Percentiles rank a stretch among this genome's conserved stretches.
These are phyloP conservation scores for Aurelia aurita complex sp. Pacific DNA, from an alignment of 30 jellyfish, hydroid and myxozoan species.

Conservation along the genomic window DNA sequence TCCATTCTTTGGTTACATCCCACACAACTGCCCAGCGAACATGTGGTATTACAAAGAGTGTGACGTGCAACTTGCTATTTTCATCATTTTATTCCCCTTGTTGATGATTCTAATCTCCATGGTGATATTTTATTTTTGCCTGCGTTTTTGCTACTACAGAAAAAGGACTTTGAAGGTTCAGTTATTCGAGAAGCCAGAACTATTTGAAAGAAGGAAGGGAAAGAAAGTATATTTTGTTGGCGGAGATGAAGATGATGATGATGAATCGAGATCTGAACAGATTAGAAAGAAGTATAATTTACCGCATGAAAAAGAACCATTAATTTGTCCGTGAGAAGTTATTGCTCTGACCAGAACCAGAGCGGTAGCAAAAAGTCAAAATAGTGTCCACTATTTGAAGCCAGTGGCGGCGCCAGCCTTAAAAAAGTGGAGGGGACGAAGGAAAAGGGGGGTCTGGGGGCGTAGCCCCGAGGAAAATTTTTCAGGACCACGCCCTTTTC, in stretches of 20 bases:
- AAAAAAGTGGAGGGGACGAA: too few relatives aligned
- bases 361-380: too few relatives aligned
- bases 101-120: conserved; percentile 82
- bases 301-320: conserved; percentile 94
- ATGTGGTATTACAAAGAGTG: conserved; percentile 96
- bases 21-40: conserved; percentile 94
- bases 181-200: conserved; percentile 92
- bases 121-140: conserved; percentile 93
- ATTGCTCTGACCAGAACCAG: too few relatives aligned
- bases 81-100: conserved; percentile 84
- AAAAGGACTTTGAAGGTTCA: conserved; percentile 82
- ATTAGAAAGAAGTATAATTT: conserved; percentile 84
- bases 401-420: too few relatives aligned
- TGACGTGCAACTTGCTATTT: conserved; percentile 91
- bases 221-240: conserved; percentile 92
- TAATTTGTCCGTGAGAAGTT: conserved; percentile 63
- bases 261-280: conserved; percentile 83
- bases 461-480: too few relatives aligned
- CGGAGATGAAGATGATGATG: conserved; percentile 91
- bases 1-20: conserved; percentile 96
- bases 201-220: conserved; percentile 83
- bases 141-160: conserved; percentile 86
- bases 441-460: too few relatives aligned
- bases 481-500: too few relatives aligned
- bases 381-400: too few relatives aligned